A percentile compares a stretch with the other conserved stretches of the same genome.
These are phyloP conservation scores for Empis livida DNA, from an alignment of 2,888 invertebrate genomes.

Conservation along the genomic window DNA sequence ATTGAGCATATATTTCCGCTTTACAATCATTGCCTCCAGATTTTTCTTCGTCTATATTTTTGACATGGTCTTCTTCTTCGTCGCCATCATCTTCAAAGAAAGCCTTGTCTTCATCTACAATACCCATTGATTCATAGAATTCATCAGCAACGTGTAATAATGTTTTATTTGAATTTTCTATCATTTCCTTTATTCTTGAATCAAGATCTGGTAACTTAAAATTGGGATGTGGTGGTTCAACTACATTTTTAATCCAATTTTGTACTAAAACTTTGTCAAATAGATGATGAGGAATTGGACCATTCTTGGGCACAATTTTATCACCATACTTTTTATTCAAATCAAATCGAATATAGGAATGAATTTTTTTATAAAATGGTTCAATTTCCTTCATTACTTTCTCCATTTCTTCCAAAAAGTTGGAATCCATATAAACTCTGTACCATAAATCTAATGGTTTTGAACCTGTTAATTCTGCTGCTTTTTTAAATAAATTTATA, in stretches of 20 bases:
- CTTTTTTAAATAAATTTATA: slow-evolving; percentile 49
- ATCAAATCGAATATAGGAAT: slow-evolving; percentile 60
- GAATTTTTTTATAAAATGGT: slow-evolving; percentile 64
- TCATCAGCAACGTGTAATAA: not conserved
- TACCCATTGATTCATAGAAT: slow-evolving; percentile 4
- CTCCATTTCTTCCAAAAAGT: slow-evolving; percentile 51
- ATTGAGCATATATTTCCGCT: slow-evolving; percentile 29
- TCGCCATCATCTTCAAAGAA: slow-evolving; percentile 12
- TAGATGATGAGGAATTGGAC: slow-evolving; percentile 60
- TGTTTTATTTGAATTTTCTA: not conserved
- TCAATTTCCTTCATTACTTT: slow-evolving; percentile 54
- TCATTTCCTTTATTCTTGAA: slow-evolving; percentile 20
- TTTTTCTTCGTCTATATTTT: no score
- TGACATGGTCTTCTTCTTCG: slow-evolving; percentile 14
- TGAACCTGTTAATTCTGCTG: slow-evolving; percentile 48
- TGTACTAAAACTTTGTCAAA: slow-evolving; percentile 37
- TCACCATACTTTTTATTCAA: slow-evolving; percentile 54
- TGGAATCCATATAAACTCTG: slow-evolving; percentile 40
- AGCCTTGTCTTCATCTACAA: not conserved
- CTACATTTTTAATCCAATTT: slow-evolving; percentile 16
- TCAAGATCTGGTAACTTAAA: slow-evolving; percentile 53
- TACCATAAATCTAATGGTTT: slow-evolving; percentile 8
- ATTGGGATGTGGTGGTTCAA: slow-evolving; percentile 53
- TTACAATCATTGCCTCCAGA: slow-evolving; percentile 22
- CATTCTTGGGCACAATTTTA: slow-evolving; percentile 42